Base-by-base conservation (phyloP, 2,113 vertebrate genomes). In the Psephotus haematonotus region DNA sequence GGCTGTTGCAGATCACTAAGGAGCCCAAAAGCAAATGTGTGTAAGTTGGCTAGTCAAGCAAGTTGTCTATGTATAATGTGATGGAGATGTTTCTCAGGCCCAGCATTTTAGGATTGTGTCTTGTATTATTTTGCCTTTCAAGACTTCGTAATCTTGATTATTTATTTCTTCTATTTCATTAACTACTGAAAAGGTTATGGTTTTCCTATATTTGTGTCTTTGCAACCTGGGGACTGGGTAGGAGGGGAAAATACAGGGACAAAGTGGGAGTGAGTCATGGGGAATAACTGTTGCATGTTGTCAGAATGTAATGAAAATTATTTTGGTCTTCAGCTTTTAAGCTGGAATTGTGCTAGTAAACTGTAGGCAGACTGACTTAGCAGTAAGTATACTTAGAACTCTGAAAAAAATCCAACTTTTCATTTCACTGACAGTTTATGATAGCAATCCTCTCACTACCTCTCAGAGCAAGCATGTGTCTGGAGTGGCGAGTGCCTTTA, bases 301-400 rank as follows among this genome's bases (percentile, higher is more conserved):
- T 79, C 41, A 62, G 41, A 76, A 50, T 15, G 22, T 13, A 63
- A 57, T 46, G 62, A 65, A 75, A 93, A 88, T 90, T 60, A 27
- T 41, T 90, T 92, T 92, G 27, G 11, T 50, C 33, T 86, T 75
- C n/a, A 81, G 39, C 44, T 92, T 78, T 78, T 68, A 52, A 76
- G 17, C 11, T 81, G 72, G 71, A 86, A 31, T 67, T 24, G 49
- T 0, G 7, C 47, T 71, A 90, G 27, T 78, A 49, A 90, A 72
- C 27, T 55, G 25, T 41, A 64, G n/a, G 63, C 39, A 83, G 79
- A 35, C 12, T 77, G 90, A 81, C 82, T 88, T 74, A 81, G 37
- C 41, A 86, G 37, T 82, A 78, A 74, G 25, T 64, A 77, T 31
- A 59, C 18, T 75, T 55, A 83, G 13, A 86, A 59, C 46, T 84